Base-by-base conservation (phyloP, 2,113 vertebrate species). In the Marcusenius ussheri region DNA sequence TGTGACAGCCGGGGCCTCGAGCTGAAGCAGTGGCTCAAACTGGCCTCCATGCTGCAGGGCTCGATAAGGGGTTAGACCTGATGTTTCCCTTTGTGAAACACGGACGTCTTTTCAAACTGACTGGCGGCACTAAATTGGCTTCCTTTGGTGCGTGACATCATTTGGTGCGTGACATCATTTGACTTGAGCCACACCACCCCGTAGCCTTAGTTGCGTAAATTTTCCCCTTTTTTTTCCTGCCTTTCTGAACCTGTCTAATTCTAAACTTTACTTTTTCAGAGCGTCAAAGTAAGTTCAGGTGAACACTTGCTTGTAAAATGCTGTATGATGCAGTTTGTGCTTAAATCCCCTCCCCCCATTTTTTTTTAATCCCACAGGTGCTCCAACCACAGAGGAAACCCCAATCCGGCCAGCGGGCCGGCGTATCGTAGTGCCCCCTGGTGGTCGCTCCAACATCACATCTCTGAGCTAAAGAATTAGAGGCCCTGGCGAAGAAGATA, bases 381-480 rank as follows among this genome's bases (percentile, higher is more conserved):
- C 97, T 88, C 91, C 95, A 21, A 92, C 91, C 53, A 94, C 96
- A 90, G 96, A 97, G 46, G 96, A 97, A 70, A 87, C 93, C 77
- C 95, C 96, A 31, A 95, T 94, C 90, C 97, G 98, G 93, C 98
- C 98, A 0, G 97, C 97, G 0, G 98, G 98, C 93, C 98, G 98
- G 84, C 98, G 98, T 92, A 97, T 99, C 0, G 97, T 99, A 3
- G 97, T 97, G 1, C 98, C 98, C 87, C 98, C 98, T 0, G 98
- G 98, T 93, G 98, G 98, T 89, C 98, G 98, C 88, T 99, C 98
- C 92, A 99, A 99, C 94, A 99, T 99, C 94, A 99, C 98, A 88
- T 98, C 98, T 91, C 97, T 99, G 91, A 99, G 98, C 92, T 99
- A 98, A 95, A 97, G 91, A 90, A 53, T 74, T 39, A 90, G 35